Percentiles rank a stretch among this genome's conserved stretches.
These are phyloP conservation scores for Sander lucioperca DNA, from an alignment of 2,113 vertebrate species.

Conservation along the genomic window DNA sequence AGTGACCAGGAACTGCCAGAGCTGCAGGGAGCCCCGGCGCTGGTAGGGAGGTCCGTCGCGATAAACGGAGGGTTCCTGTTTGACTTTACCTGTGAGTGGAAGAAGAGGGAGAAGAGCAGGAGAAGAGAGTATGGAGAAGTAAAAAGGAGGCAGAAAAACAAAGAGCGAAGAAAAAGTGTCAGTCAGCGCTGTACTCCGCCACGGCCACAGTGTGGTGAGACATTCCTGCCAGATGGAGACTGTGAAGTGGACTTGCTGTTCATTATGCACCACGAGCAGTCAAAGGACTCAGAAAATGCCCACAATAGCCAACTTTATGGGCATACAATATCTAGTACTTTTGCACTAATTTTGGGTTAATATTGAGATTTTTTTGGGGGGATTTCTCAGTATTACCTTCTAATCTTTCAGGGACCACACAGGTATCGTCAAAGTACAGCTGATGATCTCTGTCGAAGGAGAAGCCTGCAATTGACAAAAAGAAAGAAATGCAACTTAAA, in stretches of 20 bases:
- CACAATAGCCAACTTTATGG: background rate
- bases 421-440: slow-evolving; percentile 94
- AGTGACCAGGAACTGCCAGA: slow-evolving; percentile 98
- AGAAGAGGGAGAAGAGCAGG: background rate
- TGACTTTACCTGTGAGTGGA: slow-evolving; percentile 89
- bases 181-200: slow-evolving; percentile 4
- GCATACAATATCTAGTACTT: background rate
- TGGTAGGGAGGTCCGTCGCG: slow-evolving; percentile 95
- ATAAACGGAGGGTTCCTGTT: slow-evolving; percentile 92
- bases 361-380: background rate
- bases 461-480: slow-evolving; percentile 84
- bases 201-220: slow-evolving; percentile 54
- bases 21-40: slow-evolving; percentile 94
- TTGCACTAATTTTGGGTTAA: too few species aligned
- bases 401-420: slow-evolving; percentile 94
- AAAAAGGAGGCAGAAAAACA: background rate
- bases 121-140: background rate
- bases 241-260: slow-evolving; percentile 45
- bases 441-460: slow-evolving; percentile 92
- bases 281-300: background rate
- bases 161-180: background rate
- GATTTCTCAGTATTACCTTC: slow-evolving; percentile 86
- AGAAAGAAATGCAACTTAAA: background rate
- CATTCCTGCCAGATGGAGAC: slow-evolving; percentile 60
- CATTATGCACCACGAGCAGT: slow-evolving; percentile 21